Conservation (phyloP, 1,140 invertebrate genomes). For the Zeugodacus cucurbitae region DNA sequence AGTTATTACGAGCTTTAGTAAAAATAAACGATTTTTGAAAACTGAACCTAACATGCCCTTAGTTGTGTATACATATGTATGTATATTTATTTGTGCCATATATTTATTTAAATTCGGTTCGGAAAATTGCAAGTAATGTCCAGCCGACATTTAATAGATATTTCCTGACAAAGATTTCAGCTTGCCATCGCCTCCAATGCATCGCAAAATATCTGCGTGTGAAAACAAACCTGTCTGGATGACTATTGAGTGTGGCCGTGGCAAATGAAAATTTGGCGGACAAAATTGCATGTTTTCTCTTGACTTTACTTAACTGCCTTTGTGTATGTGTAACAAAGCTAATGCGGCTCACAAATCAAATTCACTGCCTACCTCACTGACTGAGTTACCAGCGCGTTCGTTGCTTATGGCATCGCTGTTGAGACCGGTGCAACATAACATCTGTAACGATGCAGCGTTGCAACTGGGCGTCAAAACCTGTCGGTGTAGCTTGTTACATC, state of each 20-base stretch:
- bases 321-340: not conserved
- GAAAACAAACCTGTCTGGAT: not conserved
- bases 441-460: not conserved
- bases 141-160: not conserved
- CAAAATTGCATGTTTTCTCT: not conserved
- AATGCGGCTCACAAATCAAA: not conserved
- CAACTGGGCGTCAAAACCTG: conserved; percentile 4
- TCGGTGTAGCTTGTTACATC: not conserved
- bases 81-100: no score
- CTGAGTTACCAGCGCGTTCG: conserved; percentile 1
- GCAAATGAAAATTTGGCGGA: not conserved
- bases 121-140: not conserved
- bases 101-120: no score
- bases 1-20: no score
- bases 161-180: not conserved
- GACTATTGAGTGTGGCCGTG: not conserved
- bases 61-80: no score
- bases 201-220: not conserved
- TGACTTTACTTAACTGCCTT: not conserved
- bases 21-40: no score
- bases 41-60: no score
- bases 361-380: not conserved
- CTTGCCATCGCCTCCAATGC: not conserved
- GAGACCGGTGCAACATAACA: not conserved
- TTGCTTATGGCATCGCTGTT: not conserved